These are phyloP conservation scores for Spilarctia lutea DNA, from an alignment of 2,888 invertebrate species.

Conservation along the genomic window DNA sequence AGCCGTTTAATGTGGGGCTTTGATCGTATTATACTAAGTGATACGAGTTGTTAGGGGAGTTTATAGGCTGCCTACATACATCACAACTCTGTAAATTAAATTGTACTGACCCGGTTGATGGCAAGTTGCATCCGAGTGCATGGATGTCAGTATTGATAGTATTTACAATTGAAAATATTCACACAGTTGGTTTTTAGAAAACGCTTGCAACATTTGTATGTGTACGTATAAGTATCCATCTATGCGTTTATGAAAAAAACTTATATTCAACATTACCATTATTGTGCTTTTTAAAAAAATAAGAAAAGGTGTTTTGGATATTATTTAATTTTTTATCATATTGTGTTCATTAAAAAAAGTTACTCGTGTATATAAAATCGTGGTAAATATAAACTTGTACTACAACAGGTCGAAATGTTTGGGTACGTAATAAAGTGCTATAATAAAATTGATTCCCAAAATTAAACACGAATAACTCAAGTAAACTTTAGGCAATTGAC, in stretches of 20 bases:
- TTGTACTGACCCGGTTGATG: neutral
- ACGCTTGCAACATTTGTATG: too few species aligned
- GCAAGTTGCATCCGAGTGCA: neutral
- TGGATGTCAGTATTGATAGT: neutral
- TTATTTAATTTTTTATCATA: neutral
- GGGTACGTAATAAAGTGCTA: too few species aligned
- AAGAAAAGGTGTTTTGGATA: neutral
- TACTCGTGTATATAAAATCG: neutral
- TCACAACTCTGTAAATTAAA: conserved; percentile 11
- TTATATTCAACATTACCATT: neutral
- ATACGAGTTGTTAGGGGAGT: conserved; percentile 71
- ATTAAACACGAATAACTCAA: neutral
- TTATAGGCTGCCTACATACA: conserved; percentile 42
- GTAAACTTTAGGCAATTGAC: neutral
- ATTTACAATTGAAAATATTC: too few species aligned
- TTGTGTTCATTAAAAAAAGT: neutral
- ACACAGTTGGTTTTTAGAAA: neutral
- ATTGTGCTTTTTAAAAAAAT: neutral
- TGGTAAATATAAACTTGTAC: neutral
- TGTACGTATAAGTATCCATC: neutral
- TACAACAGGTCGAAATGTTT: too few species aligned
- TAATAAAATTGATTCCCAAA: neutral
- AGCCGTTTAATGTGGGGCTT: conserved; percentile 62
- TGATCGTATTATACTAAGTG: conserved; percentile 82
- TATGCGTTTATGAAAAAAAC: neutral